Percentiles rank a stretch among this genome's conserved stretches.
These are phyloP conservation scores for Ploceus nigricollis DNA, from an alignment of 2,113 vertebrate genomes.

Conservation along the genomic window DNA sequence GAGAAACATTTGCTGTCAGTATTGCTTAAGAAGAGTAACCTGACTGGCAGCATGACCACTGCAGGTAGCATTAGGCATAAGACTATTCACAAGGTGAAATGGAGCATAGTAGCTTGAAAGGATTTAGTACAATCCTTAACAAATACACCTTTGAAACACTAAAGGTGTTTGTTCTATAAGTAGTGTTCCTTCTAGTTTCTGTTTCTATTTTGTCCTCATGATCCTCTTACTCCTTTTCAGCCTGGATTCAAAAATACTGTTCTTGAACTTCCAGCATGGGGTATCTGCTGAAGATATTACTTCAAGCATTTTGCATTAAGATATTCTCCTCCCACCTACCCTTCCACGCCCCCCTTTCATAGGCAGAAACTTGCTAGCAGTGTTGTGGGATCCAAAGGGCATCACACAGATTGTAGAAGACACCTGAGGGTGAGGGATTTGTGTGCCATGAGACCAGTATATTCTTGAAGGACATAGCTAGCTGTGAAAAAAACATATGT, in stretches of 20 bases:
- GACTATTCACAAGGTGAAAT: not conserved
- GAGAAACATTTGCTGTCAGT: not conserved
- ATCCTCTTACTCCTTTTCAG: not conserved
- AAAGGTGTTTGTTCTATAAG: not conserved
- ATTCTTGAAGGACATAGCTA: not conserved
- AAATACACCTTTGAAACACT: not conserved
- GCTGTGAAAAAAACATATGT: not conserved
- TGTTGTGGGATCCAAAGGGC: not conserved
- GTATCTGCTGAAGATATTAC: not conserved
- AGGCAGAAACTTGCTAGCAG: not conserved
- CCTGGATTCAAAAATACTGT: not conserved
- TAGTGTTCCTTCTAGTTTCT: not conserved
- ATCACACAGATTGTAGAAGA: not conserved
- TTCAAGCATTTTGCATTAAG: not conserved
- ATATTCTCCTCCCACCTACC: accelerated
- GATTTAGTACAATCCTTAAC: not conserved
- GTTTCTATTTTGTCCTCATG: not conserved
- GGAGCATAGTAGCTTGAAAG: not conserved
- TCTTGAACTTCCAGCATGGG: not conserved
- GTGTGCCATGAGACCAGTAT: not conserved
- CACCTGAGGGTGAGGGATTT: not conserved
- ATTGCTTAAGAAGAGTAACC: not conserved
- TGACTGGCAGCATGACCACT: not conserved
- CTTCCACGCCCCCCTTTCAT: accelerated
- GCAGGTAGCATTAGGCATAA: not conserved